Conservation (phyloP, 2,113 vertebrate species). For the Ia io region DNA sequence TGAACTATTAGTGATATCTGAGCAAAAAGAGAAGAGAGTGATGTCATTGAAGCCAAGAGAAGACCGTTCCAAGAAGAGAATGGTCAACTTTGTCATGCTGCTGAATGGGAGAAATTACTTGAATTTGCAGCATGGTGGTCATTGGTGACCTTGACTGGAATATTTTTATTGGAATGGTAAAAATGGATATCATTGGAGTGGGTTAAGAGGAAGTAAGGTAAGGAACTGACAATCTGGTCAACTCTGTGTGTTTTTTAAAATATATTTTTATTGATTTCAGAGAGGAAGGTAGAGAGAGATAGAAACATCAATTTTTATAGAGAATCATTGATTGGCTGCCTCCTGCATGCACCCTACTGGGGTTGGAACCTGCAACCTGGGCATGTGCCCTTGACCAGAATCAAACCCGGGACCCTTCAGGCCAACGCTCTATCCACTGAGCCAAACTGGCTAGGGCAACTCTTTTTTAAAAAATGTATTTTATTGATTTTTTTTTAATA, state of each 20-base stretch:
- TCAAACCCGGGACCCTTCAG: no score
- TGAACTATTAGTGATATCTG: background rate
- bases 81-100: background rate
- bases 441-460: no score
- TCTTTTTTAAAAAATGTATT: no score
- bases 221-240: background rate
- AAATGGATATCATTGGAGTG: background rate
- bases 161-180: constrained; percentile 1
- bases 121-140: background rate
- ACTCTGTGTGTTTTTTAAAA: background rate
- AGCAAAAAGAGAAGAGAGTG: background rate
- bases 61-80: background rate
- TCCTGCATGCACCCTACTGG: no score
- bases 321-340: no score
- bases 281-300: no score
- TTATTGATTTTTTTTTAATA: no score
- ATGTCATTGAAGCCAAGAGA: background rate
- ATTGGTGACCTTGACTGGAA: background rate
- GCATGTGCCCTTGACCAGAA: no score
- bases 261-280: no score
- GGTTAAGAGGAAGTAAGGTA: background rate
- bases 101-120: background rate
- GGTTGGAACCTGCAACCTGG: no score
- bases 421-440: no score
- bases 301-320: no score